These are phyloP conservation scores for Tyria jacobaeae DNA, from an alignment of 2,888 invertebrate species.

Conservation along the genomic window DNA sequence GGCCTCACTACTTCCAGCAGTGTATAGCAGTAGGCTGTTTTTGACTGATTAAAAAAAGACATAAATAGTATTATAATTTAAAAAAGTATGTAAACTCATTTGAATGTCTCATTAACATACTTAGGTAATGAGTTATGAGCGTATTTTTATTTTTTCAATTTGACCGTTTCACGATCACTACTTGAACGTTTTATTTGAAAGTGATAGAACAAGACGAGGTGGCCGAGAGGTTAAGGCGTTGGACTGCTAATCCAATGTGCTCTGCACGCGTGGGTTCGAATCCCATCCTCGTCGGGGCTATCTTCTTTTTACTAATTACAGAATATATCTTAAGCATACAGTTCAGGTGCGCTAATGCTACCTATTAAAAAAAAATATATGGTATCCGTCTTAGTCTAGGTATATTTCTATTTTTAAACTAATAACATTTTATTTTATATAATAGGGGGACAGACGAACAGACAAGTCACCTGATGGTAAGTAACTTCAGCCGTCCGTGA, in stretches of 20 bases:
- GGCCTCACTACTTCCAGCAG: too few relatives aligned
- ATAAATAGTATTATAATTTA: too few relatives aligned
- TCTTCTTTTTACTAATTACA: background rate
- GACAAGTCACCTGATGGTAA: too few relatives aligned
- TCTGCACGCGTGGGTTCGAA: conserved; percentile 93
- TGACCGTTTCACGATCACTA: conserved; percentile 2
- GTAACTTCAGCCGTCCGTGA: too few relatives aligned
- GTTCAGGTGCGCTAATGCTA: too few relatives aligned
- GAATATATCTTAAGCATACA: too few relatives aligned
- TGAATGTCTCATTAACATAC: background rate
- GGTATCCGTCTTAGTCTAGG: too few relatives aligned
- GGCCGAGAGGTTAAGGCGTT: conserved; percentile 88
- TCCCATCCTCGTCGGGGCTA: conserved; percentile 90
- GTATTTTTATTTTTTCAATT: background rate
- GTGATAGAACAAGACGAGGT: conserved; percentile 72
- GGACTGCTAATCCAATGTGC: conserved; percentile 93
- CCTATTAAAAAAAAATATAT: too few relatives aligned
- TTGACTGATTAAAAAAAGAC: too few relatives aligned
- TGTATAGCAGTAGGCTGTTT: too few relatives aligned
- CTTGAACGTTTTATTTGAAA: conserved; percentile 7
- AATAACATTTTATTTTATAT: too few relatives aligned
- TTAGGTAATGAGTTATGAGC: background rate
- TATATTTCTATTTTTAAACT: background rate
- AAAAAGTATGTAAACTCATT: background rate
- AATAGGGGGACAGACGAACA: too few relatives aligned